These are phyloP conservation scores for Hipparchia sbordonii DNA, from an alignment of 2,888 invertebrate genomes.

Conservation along the genomic window DNA sequence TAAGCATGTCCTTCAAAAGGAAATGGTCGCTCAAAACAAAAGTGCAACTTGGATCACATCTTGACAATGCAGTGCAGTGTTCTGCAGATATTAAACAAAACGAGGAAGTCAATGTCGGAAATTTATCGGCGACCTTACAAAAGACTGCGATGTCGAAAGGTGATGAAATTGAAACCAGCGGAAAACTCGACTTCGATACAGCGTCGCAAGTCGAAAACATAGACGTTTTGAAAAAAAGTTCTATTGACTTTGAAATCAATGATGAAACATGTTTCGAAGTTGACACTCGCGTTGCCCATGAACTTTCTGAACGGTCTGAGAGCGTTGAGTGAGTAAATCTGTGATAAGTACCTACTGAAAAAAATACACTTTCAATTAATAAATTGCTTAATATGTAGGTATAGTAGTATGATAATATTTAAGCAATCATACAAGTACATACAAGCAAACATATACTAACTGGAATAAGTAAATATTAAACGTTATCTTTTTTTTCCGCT, in stretches of 20 bases:
- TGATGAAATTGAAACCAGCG: slow-evolving; percentile 28
- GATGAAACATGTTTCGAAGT: background rate
- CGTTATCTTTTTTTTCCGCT: background rate
- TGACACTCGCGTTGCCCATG: slow-evolving; percentile 8
- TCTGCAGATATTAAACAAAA: slow-evolving; percentile 27
- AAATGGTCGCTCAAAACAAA: slow-evolving; percentile 49
- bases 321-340: slow-evolving; percentile 4
- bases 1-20: slow-evolving; percentile 52
- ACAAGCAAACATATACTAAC: no score
- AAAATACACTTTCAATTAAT: background rate
- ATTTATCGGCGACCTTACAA: slow-evolving; percentile 32
- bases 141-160: slow-evolving; percentile 25
- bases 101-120: slow-evolving; percentile 33
- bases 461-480: no score
- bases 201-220: slow-evolving; percentile 31
- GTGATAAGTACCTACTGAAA: background rate
- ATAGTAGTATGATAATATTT: background rate
- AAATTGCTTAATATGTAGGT: background rate
- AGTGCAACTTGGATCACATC: slow-evolving; percentile 26
- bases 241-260: slow-evolving; percentile 6
- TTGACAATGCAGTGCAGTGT: slow-evolving; percentile 20
- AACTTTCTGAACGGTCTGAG: slow-evolving; percentile 8
- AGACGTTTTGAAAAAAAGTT: slow-evolving; percentile 11
- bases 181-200: slow-evolving; percentile 25
- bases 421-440: no score